Base-by-base conservation (phyloP, 1,140 invertebrate genomes). In the Archivesica marissinica region DNA sequence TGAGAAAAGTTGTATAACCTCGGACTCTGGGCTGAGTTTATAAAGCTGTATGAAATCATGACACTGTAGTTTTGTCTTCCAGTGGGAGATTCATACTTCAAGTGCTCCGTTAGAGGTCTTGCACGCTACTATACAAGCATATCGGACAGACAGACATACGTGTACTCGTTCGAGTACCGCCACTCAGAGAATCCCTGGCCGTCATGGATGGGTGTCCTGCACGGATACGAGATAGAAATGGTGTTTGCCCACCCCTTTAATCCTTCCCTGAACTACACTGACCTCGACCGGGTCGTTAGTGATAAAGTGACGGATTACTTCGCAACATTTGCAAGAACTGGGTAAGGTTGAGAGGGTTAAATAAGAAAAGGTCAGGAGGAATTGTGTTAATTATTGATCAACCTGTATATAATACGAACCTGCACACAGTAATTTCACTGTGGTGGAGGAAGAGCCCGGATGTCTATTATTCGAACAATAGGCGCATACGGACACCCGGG, bases 171-270 rank as follows among this genome's bases (percentile, higher is more conserved):
- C 54, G 86, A 90, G 52, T 87, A 91, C 61, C 85, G 88, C 9
- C 61, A 83, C 23, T 80, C 74, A n/a, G 86, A 96, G 82, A 97
- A 97, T 92, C 97, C 97, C 0, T 99, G 98, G 98, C 98, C 98
- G 0, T 96, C 96, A 72, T 99, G 98, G 98, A 98, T 98, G 75
- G 98, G 98, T 7, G 97, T 98, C 0, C 96, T 99, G 95, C 98
- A 99, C 93, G 98, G 96, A 0, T 98, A 99, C 93, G 98, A 99
- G 93, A 98, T 99, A 85, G 97, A 98, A 93, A 95, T 98, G 52
- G 97, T 98, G 93, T 98, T 98, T 93, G 96, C 97, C 81, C 96
- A 97, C 11, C 98, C 98, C 9, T 93, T 99, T 30, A 96, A 39
- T 96, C 96, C 13, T 92, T 97, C 20, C 0, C 15, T n/a, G 88